Evolutionary conservation across 2,113 vertebrate genomes (phyloP), one percentile per base, ranked within the genome.

Genomic region (Ophiodon elongatus): DNA sequence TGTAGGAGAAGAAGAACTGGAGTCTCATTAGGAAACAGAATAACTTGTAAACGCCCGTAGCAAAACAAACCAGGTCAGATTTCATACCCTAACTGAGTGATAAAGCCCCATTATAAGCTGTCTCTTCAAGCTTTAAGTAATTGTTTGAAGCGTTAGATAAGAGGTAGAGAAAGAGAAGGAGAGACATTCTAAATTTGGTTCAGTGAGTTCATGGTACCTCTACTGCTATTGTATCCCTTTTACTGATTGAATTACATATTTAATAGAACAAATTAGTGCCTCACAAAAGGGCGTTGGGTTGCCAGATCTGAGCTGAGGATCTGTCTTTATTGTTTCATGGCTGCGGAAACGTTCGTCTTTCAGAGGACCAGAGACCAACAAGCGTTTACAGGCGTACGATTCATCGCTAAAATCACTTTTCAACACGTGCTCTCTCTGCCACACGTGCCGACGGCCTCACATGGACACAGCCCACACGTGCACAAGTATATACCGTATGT

Each of bases 191-290:
- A n/a, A 13, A 54, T 70, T 50, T 4, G 1, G 73, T 56, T 79
- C 71, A 62, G 33, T 45, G 62, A 56, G 3, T 79, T 81, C 65
- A 79, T 45, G 37, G n/a, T 14, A 35, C 70, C 66, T 62, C 19
- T 57, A 31, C 56, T 21, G 45, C 41, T 54, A 71, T 45, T 70
- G 67, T 66, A 52, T 81, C 52, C 35, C 21, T 73, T 75, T 60
- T 64, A 52, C 82, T 85, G 71, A 86, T 60, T 54, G 25, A 62
- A 80, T 80, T 77, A 85, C 57, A 85, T 72, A 79, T 84, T 80
- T 73, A 79, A 85, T 25, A 31, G n/a, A 73, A 56, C 72, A 71
- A 89, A 91, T 82, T 39, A 73, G 37, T 59, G 73, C 31, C 21
- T 83, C 54, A 69, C 35, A 70, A 54, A 67, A 27, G 45, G 43